Base-by-base conservation (phyloP, 2,888 invertebrate species). In the Buathra laborator region DNA sequence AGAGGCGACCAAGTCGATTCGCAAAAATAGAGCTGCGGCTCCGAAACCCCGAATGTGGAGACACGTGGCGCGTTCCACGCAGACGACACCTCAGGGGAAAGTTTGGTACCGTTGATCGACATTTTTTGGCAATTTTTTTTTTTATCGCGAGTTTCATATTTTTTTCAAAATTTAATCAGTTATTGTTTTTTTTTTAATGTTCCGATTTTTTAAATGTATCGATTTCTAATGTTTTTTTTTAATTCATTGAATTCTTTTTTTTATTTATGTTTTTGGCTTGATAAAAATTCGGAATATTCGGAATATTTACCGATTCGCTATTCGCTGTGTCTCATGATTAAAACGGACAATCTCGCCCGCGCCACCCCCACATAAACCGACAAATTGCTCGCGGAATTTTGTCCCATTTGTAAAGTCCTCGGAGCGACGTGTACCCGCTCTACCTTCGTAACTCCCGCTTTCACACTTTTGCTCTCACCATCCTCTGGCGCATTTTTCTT, bases 321-420 rank as follows among this genome's bases (percentile, higher is more conserved):
- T 37, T 37, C 37, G 37, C 7, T 1, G 37, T 37, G 37, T 9
- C 37, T 37, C 37, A 19, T 77, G 43, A 37, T 7, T 37, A 37
- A 37, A 59, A 19, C 19, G 83, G 67, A 53, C 12, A 16, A 67
- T 72, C 10, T 72, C 29, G 43, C 62, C 75, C 67, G 74, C 66
- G 68, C 72, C 46, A 37, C 9, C 51, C 46, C 81, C 72, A 53
- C 71, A 32, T 59, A 44, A 74, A 72, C 67, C 81, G 86, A 86
- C 87, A 87, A 87, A 86, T 87, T 86, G 84, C 77, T 87, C 85
- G 83, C 78, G 81, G 80, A 85, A 84, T 87, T 86, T 83, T 83
- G 81, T 84, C 80, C 81, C 81, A 84, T 37, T 83, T 83, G 70
- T 59, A 84, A 87, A 84, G 83, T 84, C 84, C 71, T 85, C 84